phyloP scores from a whole-genome alignment of 2,797 vertebrate genomes.

The Onychomys leucogaster region DNA sequence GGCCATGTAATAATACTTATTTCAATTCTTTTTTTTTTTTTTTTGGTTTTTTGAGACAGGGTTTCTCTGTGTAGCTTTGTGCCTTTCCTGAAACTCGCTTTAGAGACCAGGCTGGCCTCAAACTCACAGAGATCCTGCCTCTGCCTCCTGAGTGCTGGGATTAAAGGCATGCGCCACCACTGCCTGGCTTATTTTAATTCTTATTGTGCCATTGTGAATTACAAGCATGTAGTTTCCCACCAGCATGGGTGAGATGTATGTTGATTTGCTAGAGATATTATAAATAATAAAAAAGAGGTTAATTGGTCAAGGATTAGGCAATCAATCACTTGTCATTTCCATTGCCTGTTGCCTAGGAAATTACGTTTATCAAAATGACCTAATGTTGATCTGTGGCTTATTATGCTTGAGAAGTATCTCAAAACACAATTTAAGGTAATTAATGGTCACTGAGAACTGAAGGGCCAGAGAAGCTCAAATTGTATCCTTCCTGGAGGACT shows the following conservation, averaged over 20 bases:
- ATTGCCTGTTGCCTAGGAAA: background rate
- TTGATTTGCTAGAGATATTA: background rate
- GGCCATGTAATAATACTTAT: background rate
- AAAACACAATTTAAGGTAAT: background rate
- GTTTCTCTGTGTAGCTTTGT: no score
- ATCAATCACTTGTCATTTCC: background rate
- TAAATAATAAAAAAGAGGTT: background rate
- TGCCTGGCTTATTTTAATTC: background rate
- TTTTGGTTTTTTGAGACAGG: no score
- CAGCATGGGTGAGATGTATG: background rate
- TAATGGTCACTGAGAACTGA: slow-evolving; percentile 15
- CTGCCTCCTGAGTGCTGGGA: no score
- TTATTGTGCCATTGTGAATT: background rate
- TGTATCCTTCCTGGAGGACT: background rate
- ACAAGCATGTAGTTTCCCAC: background rate
- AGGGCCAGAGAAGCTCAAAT: background rate
- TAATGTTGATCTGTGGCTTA: background rate
- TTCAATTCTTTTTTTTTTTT: background rate
- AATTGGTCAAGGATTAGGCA: background rate
- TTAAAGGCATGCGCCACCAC: no score
- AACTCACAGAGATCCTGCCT: no score
- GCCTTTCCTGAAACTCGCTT: no score
- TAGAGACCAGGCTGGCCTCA: no score
- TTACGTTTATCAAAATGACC: background rate
- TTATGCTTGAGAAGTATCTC: background rate